Percentiles rank a stretch among this genome's conserved stretches.
phyloP scores from a whole-genome alignment of 2,113 vertebrate genomes.

The Thunnus maccoyii region DNA sequence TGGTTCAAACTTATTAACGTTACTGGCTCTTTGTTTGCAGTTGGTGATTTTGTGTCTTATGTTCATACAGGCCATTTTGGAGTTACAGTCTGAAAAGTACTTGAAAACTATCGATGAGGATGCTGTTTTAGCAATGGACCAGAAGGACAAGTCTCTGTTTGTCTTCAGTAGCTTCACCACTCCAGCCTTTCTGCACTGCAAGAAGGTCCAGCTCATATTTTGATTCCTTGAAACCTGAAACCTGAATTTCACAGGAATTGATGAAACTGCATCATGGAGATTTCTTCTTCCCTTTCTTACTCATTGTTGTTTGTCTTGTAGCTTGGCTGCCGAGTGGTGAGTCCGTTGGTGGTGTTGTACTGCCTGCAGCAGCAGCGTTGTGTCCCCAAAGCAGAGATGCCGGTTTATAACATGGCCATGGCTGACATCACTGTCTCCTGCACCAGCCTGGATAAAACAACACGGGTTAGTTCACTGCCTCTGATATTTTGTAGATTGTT shows the following conservation, averaged over 20 bases:
- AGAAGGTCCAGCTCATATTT: conserved; percentile 83
- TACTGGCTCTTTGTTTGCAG: conserved; percentile 1
- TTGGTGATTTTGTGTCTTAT: conserved; percentile 21
- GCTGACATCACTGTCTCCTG: conserved; percentile 92
- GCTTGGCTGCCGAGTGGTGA: conserved; percentile 95
- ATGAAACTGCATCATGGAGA: background rate
- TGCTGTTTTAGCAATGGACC: conserved; percentile 85
- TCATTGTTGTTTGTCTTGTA: conserved; percentile 61
- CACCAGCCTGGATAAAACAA: conserved; percentile 93
- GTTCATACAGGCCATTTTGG: conserved; percentile 90
- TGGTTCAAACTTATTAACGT: background rate
- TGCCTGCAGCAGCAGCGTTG: conserved; percentile 92
- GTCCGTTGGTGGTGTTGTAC: conserved; percentile 94
- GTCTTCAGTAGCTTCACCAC: conserved; percentile 93
- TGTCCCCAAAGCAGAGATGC: conserved; percentile 93
- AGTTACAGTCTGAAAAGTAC: conserved; percentile 94
- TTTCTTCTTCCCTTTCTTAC: background rate
- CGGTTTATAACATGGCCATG: conserved; percentile 97
- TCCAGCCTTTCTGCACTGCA: conserved; percentile 89
- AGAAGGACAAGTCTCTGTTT: conserved; percentile 94
- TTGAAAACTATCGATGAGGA: conserved; percentile 90
- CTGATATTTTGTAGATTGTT: background rate
- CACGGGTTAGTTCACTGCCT: conserved; percentile 84
- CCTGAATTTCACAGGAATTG: background rate
- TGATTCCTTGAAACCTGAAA: background rate